Evolutionary conservation across 2,888 invertebrate species (phyloP), one percentile per base, ranked within the genome.

Genomic region (Napeogenes sylphis): DNA sequence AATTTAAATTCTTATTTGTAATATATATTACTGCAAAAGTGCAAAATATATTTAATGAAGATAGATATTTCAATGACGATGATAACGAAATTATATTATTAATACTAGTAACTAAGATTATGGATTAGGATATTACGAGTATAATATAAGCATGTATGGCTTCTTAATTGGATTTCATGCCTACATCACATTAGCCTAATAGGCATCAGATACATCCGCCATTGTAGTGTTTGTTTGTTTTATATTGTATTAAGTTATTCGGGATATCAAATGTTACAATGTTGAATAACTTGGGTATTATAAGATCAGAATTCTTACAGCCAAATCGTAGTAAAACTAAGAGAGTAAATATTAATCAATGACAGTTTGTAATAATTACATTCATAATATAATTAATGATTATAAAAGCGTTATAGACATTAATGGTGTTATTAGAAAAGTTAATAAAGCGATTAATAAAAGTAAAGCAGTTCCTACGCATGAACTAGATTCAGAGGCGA

Each of bases 401-500:
- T 35, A 51, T 59, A 45, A 53, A 53, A 13, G 3, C 53, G 10
- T 35, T 12, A 21, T 10, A 51, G 51, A 12, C 30, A 30, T 51
- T 53, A 45, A 57, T 10, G 42, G 35, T 38, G 46, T 45, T 21
- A 54, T 59, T 63, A 63, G 4, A 59, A 61, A 65, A 58, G 62
- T 61, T 57, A 65, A 61, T 61, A 57, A 64, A 62, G 59, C 51
- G 42, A 67, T 65, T 59, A 65, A 65, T 63, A 58, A 58, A 67
- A 51, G 47, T 53, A 42, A 58, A 56, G 53, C 51, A 63, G 53
- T 58, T 51, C 55, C 59, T 55, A 64, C 63, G 45, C 61, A 33
- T 55, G 45, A 35, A 58, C 53, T 56, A 45, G 55, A 46, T 58
- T 56, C 42, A 54, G 30, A 51, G 51, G 30, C 57, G 58, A 60